Evolutionary conservation across 2,888 invertebrate species (phyloP), one percentile per base, ranked within the genome.

Genomic region (Spisula solida): DNA sequence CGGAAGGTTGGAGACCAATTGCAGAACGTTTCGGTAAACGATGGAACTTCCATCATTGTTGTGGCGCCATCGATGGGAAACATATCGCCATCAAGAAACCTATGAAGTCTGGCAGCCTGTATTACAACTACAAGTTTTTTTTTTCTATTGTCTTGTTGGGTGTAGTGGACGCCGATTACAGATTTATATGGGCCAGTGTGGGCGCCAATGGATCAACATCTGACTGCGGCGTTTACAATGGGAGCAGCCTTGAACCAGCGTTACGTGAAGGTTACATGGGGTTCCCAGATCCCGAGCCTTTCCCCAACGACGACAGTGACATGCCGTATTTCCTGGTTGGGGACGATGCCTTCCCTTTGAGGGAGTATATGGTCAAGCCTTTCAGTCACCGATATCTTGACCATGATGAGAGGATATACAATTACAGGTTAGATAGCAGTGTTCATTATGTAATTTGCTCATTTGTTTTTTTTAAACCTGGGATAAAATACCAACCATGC

Each of bases 291-390:
- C 34, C 81, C 10, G 70, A 56, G 20, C 78, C 60, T 10, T 29
- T 34, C 10, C 70, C 66, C 29, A 48, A 56, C 16, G 87, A 87
- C 78, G 81, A 66, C 25, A 18, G 25, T 29, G 16, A 47, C 31
- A 66, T 48, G 60, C 86, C 80, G 18, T 86, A 51, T 60, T 86
- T 80, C 56, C 20, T 86, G 6, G 70, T 86, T 10, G 86, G 86
- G 20, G 81, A 81, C 25, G 86, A 86, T 56, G 86, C 81, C 47
- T 87, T 87, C 48, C 75, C 75, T 2, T 41, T 41, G 8, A 41
- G 41, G 41, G 41, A 41, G 8, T 41, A 41, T 8, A 5, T 41
- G 41, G 48, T 83, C 29, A 87, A 83, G 48, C 82, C 87, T 8
- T 87, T 66, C 51, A 14, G 51, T 14, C n/a, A 70, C 18, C 81